Conservation (phyloP, 2,113 vertebrate species). For the Trichomycterus rosablanca region DNA sequence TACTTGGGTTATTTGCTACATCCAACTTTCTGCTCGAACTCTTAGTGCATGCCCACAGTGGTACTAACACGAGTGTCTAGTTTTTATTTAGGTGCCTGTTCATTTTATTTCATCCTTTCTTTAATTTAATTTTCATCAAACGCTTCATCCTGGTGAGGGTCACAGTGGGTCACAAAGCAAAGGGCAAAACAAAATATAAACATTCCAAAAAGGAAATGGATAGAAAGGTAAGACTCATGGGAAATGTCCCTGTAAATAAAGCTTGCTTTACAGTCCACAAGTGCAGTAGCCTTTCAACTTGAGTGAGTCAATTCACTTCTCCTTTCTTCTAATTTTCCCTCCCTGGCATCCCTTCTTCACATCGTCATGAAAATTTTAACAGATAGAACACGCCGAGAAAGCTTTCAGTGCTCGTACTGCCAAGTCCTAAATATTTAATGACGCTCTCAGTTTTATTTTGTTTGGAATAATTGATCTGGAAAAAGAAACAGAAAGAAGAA, state of each 20-base stretch:
- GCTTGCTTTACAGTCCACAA: slow-evolving; percentile 4
- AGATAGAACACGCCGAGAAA: background rate
- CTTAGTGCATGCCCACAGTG: too few relatives aligned
- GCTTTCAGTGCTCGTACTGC: background rate
- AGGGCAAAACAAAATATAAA: slow-evolving; percentile 21
- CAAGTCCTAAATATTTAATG: slow-evolving; percentile 12
- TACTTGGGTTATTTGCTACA: too few relatives aligned
- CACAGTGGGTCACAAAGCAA: too few relatives aligned
- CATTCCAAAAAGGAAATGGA: background rate
- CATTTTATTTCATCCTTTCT: too few relatives aligned
- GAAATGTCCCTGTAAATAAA: slow-evolving; percentile 5
- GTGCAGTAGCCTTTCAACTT: background rate
- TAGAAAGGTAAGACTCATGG: background rate
- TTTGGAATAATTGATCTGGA: slow-evolving; percentile 17
- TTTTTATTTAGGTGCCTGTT: too few relatives aligned
- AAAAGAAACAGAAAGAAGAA: background rate
- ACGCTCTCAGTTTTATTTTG: slow-evolving; percentile 7
- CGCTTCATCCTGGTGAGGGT: too few relatives aligned
- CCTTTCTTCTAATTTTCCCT: background rate
- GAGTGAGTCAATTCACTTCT: slow-evolving; percentile 1
- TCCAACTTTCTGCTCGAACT: too few relatives aligned
- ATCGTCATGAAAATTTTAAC: slow-evolving; percentile 19
- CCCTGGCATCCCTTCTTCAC: background rate
- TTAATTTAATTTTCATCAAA: too few relatives aligned
- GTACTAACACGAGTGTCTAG: too few relatives aligned